phyloP scores from a whole-genome alignment of 2,797 vertebrate genomes.

The Spondyliosoma cantharus region DNA sequence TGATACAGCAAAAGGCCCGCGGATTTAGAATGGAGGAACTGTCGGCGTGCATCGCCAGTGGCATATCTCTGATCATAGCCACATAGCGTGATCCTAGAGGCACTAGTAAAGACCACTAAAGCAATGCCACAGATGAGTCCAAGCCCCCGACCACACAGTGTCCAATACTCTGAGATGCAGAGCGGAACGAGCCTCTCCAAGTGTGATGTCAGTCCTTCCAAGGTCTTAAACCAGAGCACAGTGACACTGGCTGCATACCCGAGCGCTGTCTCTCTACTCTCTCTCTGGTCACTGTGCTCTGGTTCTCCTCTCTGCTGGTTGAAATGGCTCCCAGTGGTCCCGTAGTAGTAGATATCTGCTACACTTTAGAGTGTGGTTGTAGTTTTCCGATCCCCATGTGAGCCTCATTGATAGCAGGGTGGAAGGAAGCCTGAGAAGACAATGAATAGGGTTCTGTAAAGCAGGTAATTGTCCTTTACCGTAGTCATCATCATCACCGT shows the following conservation, averaged over 20 bases:
- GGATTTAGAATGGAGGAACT: constrained; percentile 41
- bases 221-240: constrained; percentile 59
- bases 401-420: constrained; percentile 22
- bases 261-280: constrained; percentile 15
- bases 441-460: neutral
- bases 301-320: constrained; percentile 50
- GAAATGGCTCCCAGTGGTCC: constrained; percentile 52
- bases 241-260: constrained; percentile 52
- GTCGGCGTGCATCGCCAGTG: constrained; percentile 25
- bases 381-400: constrained; percentile 18
- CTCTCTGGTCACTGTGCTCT: constrained; percentile 33
- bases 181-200: constrained; percentile 59
- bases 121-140: constrained; percentile 57
- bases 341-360: constrained; percentile 35
- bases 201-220: constrained; percentile 77
- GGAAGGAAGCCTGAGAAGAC: neutral
- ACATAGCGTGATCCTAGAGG: constrained; percentile 48
- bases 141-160: constrained; percentile 54
- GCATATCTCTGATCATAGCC: constrained; percentile 52
- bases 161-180: constrained; percentile 37
- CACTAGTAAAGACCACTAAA: constrained; percentile 50
- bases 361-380: constrained; percentile 7
- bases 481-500: no score
- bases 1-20: constrained; percentile 37
- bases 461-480: neutral